These are phyloP conservation scores for Tenthredo distinguenda DNA, from an alignment of 2,888 invertebrate genomes.

Conservation along the genomic window DNA sequence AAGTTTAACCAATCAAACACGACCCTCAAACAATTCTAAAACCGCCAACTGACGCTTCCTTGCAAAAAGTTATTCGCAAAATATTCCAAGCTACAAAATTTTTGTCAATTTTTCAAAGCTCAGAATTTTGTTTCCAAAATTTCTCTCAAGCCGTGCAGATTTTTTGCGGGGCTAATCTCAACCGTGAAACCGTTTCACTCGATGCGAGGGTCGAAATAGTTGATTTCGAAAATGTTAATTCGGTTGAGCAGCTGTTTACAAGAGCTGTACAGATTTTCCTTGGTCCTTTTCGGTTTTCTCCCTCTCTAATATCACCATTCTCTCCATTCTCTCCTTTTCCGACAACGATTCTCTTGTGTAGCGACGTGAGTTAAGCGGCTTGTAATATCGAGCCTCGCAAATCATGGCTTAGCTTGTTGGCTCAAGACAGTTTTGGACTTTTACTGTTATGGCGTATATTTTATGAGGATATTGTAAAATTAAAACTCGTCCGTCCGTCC, in stretches of 20 bases:
- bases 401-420: constrained; percentile 73
- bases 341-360: neutral
- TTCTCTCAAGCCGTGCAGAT: neutral
- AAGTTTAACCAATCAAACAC: too few relatives aligned
- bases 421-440: constrained; percentile 66
- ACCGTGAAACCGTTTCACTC: neutral
- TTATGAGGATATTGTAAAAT: constrained; percentile 77
- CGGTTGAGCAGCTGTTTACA: constrained; percentile 25
- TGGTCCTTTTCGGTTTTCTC: neutral
- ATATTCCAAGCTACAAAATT: too few relatives aligned
- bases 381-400: constrained; percentile 69
- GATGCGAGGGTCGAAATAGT: neutral
- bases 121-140: neutral
- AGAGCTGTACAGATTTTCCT: neutral
- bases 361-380: constrained; percentile 53
- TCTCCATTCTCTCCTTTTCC: neutral
- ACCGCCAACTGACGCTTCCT: too few relatives aligned
- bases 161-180: neutral
- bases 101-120: too few relatives aligned
- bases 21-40: too few relatives aligned
- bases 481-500: constrained; percentile 68
- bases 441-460: constrained; percentile 72
- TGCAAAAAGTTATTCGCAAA: too few relatives aligned
- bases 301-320: neutral
- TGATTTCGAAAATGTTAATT: neutral